Evolutionary conservation across 2,888 invertebrate genomes (phyloP).

Genomic region (Drosophila longiperda): DNA sequence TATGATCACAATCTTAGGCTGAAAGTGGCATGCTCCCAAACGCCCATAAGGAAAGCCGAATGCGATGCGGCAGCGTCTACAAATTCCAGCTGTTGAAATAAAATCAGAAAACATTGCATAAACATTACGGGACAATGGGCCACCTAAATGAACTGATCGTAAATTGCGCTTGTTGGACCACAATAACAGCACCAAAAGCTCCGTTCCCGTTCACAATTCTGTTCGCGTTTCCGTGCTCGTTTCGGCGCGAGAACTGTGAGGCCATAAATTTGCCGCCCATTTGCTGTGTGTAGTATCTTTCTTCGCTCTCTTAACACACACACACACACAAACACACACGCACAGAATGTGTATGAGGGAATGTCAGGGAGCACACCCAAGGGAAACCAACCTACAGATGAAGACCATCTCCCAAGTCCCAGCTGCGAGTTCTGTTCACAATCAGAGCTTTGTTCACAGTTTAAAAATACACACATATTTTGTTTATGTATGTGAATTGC

Average conservation of each 20-base stretch:
- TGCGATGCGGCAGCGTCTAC: constrained; percentile 43
- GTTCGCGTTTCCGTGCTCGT: constrained; percentile 25
- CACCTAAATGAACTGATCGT: constrained; percentile 75
- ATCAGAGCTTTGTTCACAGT: constrained; percentile 23
- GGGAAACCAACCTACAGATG: constrained; percentile 24
- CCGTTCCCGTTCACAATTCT: constrained; percentile 25
- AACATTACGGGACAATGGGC: constrained; percentile 74
- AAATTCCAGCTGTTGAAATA: constrained; percentile 68
- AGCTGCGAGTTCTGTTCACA: constrained; percentile 6
- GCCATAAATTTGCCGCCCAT: constrained; percentile 67
- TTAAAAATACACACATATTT: not conserved
- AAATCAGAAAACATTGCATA: constrained; percentile 70
- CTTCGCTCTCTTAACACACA: not conserved
- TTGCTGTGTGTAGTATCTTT: constrained; percentile 24
- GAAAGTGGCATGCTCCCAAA: constrained; percentile 43
- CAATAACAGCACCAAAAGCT: constrained; percentile 43
- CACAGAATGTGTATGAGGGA: constrained; percentile 9
- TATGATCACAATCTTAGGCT: constrained; percentile 32
- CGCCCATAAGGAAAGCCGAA: constrained; percentile 64
- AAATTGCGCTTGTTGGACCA: constrained; percentile 70
- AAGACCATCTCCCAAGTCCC: constrained; percentile 19
- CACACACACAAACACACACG: not conserved
- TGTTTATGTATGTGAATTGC: not conserved
- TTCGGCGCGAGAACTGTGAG: constrained; percentile 59
- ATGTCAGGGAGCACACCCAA: constrained; percentile 19